Evolutionary conservation across 2,113 vertebrate species (phyloP).

Genomic region (Cheirogaleus medius): DNA sequence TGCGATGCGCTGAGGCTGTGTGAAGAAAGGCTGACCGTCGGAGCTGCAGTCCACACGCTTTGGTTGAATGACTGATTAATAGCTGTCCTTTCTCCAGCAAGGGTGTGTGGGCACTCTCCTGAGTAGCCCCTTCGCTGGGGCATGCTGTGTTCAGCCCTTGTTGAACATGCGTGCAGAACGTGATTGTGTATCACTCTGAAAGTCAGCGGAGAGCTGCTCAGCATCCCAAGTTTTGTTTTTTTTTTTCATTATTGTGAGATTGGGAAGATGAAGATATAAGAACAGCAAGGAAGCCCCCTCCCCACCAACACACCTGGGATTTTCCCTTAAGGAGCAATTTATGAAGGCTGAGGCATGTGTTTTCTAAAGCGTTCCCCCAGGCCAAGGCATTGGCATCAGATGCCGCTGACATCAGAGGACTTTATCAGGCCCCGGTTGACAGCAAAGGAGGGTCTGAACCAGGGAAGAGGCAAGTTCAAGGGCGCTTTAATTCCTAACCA

Average conservation of each 20-base stretch:
- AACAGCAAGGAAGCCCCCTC: neutral
- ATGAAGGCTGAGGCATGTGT: neutral
- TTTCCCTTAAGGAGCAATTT: neutral
- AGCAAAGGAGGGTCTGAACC: neutral
- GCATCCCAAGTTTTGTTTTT: neutral
- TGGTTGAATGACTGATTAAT: too few relatives aligned
- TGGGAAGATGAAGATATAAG: neutral
- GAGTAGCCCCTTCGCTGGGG: rapidly evolving
- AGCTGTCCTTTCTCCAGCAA: neutral
- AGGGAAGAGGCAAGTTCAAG: neutral
- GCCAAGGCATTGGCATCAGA: too few relatives aligned
- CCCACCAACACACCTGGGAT: too few relatives aligned
- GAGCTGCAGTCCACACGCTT: rapidly evolving
- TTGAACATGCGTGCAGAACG: neutral
- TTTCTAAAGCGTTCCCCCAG: neutral
- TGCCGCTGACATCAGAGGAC: rapidly evolving
- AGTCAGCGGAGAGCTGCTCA: too few relatives aligned
- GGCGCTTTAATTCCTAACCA: neutral
- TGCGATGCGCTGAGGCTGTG: too few relatives aligned
- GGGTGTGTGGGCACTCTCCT: neutral
- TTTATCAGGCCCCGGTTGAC: too few relatives aligned
- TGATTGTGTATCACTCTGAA: rapidly evolving
- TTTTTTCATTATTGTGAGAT: neutral
- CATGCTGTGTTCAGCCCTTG: neutral
- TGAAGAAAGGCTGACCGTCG: too few relatives aligned